These are phyloP conservation scores for Nebria ingens DNA, from an alignment of 1,140 invertebrate genomes.

Conservation along the genomic window DNA sequence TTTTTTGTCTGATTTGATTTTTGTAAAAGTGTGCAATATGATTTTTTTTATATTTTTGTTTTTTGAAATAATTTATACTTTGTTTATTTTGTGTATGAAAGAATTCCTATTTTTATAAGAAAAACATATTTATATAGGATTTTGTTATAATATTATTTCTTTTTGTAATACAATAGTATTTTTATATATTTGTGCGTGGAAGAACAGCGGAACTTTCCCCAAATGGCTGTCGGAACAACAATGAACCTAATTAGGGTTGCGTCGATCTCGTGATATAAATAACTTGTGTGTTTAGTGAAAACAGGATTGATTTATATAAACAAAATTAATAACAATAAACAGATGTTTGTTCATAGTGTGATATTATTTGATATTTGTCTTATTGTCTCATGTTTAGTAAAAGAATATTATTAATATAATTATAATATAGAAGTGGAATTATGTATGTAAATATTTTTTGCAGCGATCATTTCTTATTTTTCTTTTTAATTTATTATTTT, in stretches of 20 bases:
- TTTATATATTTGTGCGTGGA: too few relatives aligned
- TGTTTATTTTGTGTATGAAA: too few relatives aligned
- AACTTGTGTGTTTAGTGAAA: not conserved
- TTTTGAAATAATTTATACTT: too few relatives aligned
- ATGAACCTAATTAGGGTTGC: not conserved
- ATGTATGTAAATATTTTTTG: not conserved
- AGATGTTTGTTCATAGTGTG: slow-evolving; percentile 2
- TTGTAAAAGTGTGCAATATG: too few relatives aligned
- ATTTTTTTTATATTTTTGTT: too few relatives aligned
- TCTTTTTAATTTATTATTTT: not conserved
- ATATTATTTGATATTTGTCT: slow-evolving; percentile 8
- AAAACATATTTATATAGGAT: not conserved
- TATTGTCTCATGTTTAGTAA: too few relatives aligned
- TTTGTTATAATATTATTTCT: not conserved
- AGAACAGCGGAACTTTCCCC: not conserved
- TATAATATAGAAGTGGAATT: not conserved
- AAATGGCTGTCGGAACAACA: not conserved
- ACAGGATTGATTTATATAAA: not conserved
- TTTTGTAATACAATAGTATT: too few relatives aligned
- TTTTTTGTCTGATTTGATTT: too few relatives aligned
- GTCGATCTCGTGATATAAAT: not conserved
- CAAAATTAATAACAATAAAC: not conserved
- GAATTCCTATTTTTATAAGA: too few relatives aligned
- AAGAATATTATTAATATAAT: not conserved
- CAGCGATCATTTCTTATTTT: not conserved